phyloP scores from a whole-genome alignment of 1,140 invertebrate species.

The Trichonephila inaurata region DNA sequence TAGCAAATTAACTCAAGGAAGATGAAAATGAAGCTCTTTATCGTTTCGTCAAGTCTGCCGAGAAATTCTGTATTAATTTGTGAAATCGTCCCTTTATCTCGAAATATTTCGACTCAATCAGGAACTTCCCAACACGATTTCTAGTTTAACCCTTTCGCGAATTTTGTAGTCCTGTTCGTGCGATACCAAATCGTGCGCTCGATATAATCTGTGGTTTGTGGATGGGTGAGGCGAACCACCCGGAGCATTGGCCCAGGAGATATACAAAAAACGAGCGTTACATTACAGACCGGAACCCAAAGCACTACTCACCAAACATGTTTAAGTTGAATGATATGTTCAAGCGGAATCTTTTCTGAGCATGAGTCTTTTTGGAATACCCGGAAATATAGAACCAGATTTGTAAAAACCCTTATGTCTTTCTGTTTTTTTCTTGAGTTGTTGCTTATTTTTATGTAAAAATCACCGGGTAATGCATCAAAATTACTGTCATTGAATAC shows the following conservation, averaged over 20 bases:
- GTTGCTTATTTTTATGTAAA: too few relatives aligned
- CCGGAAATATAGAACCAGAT: background rate
- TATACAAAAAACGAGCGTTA: background rate
- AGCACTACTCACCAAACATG: conserved; percentile 38
- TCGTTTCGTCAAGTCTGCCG: background rate
- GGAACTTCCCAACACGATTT: conserved; percentile 48
- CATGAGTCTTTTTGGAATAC: background rate
- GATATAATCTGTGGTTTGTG: conserved; percentile 43
- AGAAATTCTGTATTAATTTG: conserved; percentile 45
- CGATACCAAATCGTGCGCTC: conserved; percentile 62
- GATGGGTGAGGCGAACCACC: conserved; percentile 33
- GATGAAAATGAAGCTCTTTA: background rate
- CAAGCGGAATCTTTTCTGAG: too few relatives aligned
- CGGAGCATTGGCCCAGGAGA: conserved; percentile 2
- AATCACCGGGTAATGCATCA: too few relatives aligned
- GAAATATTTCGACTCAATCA: conserved; percentile 19
- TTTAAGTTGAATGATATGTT: conserved; percentile 5
- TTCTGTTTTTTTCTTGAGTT: too few relatives aligned
- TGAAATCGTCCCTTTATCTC: conserved; percentile 35
- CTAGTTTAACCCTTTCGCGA: conserved; percentile 41
- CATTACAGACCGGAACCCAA: conserved; percentile 18
- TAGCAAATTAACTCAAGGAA: background rate
- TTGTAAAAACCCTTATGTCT: background rate
- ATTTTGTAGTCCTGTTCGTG: conserved; percentile 54
- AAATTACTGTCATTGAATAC: too few relatives aligned